phyloP scores from a whole-genome alignment of 1,140 invertebrate species.

The Brachionus manjavacas region DNA sequence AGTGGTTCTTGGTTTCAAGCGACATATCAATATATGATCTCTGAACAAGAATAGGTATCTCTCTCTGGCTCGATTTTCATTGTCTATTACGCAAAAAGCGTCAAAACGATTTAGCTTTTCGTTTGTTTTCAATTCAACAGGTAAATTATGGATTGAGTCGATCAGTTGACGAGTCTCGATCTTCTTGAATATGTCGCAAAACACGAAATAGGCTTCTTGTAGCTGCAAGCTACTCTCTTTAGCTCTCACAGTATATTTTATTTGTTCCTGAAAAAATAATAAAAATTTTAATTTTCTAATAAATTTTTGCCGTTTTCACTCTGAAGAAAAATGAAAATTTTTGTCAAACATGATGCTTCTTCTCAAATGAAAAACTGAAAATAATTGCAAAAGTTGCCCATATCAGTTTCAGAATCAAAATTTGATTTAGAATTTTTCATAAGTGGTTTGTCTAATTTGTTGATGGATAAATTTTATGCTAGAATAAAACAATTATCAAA shows the following conservation, averaged over 20 bases:
- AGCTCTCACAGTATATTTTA: neutral
- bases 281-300: too few relatives aligned
- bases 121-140: neutral
- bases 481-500: too few relatives aligned
- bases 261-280: slow-evolving; percentile 23
- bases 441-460: too few relatives aligned
- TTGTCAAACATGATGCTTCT: too few relatives aligned
- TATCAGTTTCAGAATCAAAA: too few relatives aligned
- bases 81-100: slow-evolving; percentile 7
- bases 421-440: too few relatives aligned
- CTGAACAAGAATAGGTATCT: neutral
- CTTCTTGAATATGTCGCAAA: slow-evolving; percentile 6
- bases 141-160: slow-evolving; percentile 36
- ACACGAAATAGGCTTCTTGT: slow-evolving; percentile 39
- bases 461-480: too few relatives aligned
- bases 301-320: too few relatives aligned
- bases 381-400: too few relatives aligned
- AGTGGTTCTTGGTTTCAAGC: slow-evolving; percentile 7
- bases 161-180: slow-evolving; percentile 37
- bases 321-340: too few relatives aligned
- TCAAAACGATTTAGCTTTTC: slow-evolving; percentile 32
- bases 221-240: neutral
- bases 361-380: too few relatives aligned
- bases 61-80: slow-evolving; percentile 4
- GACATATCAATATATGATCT: slow-evolving; percentile 19